Conservation (phyloP, 2,113 vertebrate species). For the Coptodon rendalli region DNA sequence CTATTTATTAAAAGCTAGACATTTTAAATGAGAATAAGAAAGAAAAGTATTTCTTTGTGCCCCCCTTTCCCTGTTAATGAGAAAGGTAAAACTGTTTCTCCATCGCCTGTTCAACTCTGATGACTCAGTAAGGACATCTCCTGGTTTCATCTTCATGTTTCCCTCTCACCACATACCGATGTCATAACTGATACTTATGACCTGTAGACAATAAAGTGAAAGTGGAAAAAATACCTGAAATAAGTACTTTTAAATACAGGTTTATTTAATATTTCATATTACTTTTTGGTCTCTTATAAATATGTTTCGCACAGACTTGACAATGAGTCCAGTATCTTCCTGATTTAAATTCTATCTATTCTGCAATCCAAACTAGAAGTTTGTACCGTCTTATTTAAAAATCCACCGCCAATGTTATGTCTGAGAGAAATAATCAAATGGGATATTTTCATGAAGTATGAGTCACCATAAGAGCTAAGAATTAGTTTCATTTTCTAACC, state of each 20-base stretch:
- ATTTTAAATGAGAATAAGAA: background rate
- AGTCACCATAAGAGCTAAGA: background rate
- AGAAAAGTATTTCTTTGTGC: background rate
- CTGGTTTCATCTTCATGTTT: background rate
- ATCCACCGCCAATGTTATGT: background rate
- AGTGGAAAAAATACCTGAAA: accelerated
- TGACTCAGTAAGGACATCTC: background rate
- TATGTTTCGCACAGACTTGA: background rate
- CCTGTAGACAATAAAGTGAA: background rate
- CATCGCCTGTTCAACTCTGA: background rate
- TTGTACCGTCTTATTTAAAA: background rate
- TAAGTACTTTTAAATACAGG: background rate
- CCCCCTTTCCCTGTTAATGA: background rate
- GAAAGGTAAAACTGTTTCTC: background rate
- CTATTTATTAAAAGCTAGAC: background rate
- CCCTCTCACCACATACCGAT: background rate
- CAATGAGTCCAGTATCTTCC: background rate
- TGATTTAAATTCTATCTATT: background rate
- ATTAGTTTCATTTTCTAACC: background rate
- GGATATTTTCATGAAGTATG: background rate
- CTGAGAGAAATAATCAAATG: background rate
- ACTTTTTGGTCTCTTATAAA: background rate
- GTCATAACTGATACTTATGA: background rate
- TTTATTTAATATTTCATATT: background rate
- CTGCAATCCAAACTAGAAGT: background rate